A percentile compares a stretch with the other conserved stretches of the same genome.
Conservation (phyloP, 2,113 vertebrate genomes). For the Equus quagga region DNA sequence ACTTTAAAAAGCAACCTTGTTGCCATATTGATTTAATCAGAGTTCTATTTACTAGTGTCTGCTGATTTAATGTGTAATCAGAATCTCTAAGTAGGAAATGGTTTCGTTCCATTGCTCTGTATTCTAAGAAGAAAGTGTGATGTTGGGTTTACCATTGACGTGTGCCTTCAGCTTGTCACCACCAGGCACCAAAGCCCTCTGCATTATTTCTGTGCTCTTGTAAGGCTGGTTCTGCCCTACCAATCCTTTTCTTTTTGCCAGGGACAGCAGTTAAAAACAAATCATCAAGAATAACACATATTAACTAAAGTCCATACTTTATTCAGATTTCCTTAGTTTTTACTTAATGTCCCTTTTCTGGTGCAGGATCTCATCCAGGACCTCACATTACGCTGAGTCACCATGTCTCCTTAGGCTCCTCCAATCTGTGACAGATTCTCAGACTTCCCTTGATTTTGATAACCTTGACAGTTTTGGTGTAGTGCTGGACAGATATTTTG, state of each 20-base stretch:
- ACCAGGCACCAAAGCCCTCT: accelerated
- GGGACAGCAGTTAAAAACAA: not conserved
- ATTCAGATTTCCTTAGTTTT: not conserved
- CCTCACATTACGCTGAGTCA: too few relatives aligned
- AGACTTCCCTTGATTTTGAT: not conserved
- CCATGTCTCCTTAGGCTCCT: not conserved
- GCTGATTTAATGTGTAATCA: constrained; percentile 83
- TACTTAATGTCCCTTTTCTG: not conserved
- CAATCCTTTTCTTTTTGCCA: not conserved
- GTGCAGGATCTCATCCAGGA: not conserved
- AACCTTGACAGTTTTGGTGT: not conserved
- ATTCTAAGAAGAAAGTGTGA: constrained; percentile 45
- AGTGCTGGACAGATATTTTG: not conserved
- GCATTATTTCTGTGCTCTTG: not conserved
- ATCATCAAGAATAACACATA: not conserved
- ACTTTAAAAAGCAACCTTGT: constrained; percentile 84
- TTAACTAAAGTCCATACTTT: not conserved
- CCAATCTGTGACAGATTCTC: not conserved
- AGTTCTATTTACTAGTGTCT: constrained; percentile 82
- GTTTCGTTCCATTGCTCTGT: constrained; percentile 29
- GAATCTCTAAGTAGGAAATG: constrained; percentile 77
- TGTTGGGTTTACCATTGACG: not conserved
- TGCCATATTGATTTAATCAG: constrained; percentile 86
- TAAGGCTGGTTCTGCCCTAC: not conserved
- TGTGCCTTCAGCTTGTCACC: constrained; percentile 29